Evolutionary conservation across 2,113 vertebrate species (phyloP).

Genomic region (Gavia stellata): DNA sequence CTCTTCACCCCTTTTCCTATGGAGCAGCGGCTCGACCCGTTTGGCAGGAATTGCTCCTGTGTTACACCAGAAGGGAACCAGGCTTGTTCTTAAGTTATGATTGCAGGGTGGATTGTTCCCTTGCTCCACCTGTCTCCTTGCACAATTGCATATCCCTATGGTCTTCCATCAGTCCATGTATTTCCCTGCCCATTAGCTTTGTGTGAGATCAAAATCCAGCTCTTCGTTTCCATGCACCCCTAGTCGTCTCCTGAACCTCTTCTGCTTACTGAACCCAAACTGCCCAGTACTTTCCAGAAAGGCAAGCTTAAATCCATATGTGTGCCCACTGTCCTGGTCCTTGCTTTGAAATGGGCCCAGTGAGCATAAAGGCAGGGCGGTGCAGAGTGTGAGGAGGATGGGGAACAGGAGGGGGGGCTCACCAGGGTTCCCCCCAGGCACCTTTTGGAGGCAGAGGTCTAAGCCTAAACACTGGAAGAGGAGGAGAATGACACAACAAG

Average conservation of each 20-base stretch:
- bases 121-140: neutral
- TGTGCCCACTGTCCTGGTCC: rapidly evolving
- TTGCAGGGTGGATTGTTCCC: neutral
- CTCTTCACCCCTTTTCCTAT: neutral
- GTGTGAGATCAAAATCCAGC: neutral
- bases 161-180: rapidly evolving
- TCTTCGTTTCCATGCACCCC: neutral
- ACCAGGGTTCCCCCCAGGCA: neutral
- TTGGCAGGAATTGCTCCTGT: neutral
- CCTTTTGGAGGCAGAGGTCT: neutral
- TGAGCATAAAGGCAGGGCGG: neutral
- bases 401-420: rapidly evolving
- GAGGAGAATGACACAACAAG: neutral
- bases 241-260: neutral
- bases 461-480: neutral
- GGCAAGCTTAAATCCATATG: neutral
- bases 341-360: neutral
- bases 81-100: neutral
- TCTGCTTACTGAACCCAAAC: neutral
- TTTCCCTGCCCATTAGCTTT: neutral
- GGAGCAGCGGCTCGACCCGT: rapidly evolving
- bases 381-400: neutral
- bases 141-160: neutral
- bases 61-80: neutral
- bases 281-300: neutral